phyloP scores from a whole-genome alignment of 2,797 vertebrate species.

The Eulemur rubriventer region DNA sequence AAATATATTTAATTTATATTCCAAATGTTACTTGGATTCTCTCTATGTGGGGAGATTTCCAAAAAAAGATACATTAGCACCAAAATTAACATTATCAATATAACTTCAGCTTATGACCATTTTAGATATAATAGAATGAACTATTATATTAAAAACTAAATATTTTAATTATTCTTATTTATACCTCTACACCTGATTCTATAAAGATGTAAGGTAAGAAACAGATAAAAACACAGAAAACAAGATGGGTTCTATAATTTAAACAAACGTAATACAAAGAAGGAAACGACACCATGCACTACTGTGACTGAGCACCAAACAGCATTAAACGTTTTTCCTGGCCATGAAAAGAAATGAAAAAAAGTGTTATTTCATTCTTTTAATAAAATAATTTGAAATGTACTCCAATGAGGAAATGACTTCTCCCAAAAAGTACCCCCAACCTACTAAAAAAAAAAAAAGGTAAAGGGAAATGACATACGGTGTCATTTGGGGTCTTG shows the following conservation, averaged over 20 bases:
- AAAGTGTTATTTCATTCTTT: neutral
- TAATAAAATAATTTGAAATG: constrained; percentile 30
- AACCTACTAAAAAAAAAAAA: neutral
- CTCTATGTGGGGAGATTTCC: neutral
- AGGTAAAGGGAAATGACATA: constrained; percentile 87
- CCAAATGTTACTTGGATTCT: neutral
- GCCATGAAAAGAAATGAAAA: neutral
- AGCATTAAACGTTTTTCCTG: neutral
- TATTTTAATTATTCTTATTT: constrained; percentile 2
- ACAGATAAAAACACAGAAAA: neutral
- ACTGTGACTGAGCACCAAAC: neutral
- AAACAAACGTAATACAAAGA: neutral
- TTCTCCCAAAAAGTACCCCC: neutral
- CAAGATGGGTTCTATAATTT: neutral
- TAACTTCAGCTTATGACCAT: neutral
- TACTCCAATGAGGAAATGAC: constrained; percentile 2
- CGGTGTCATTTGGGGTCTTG: constrained; percentile 91
- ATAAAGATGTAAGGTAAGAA: neutral
- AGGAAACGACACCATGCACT: neutral
- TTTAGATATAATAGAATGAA: neutral
- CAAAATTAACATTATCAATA: neutral
- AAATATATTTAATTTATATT: neutral
- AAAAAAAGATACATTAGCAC: neutral
- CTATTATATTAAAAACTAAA: constrained; percentile 7
- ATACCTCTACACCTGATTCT: neutral